Conservation (phyloP, 2,888 invertebrate genomes). For the Steromphala cineraria region DNA sequence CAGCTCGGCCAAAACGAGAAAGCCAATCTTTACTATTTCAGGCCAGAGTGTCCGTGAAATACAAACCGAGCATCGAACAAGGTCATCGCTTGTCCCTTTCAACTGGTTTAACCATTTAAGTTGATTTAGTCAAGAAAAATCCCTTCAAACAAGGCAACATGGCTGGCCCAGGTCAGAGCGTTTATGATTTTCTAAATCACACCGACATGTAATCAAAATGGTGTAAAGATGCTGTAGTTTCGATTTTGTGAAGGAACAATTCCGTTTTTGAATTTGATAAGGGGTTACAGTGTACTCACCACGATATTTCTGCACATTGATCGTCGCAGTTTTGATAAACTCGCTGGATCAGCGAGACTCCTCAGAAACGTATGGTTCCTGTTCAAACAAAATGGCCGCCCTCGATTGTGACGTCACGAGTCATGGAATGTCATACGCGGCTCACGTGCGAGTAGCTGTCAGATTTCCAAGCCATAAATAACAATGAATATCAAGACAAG, state of each 20-base stretch:
- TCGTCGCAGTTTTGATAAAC: constrained; percentile 42
- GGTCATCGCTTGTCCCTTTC: not conserved
- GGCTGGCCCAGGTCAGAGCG: not conserved
- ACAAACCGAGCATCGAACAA: too few relatives aligned
- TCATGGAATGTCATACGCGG: constrained; percentile 29
- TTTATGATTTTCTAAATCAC: not conserved
- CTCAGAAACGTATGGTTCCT: constrained; percentile 29
- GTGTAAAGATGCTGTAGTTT: not conserved
- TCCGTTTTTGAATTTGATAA: too few relatives aligned
- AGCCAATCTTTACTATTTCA: too few relatives aligned
- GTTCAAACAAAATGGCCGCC: constrained; percentile 20
- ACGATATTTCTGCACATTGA: constrained; percentile 66
- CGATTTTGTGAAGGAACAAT: too few relatives aligned
- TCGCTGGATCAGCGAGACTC: constrained; percentile 25
- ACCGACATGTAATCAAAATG: not conserved
- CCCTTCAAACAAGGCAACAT: not conserved
- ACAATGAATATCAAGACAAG: too few relatives aligned
- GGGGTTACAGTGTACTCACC: constrained; percentile 42
- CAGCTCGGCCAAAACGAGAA: too few relatives aligned
- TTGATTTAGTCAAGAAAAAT: not conserved
- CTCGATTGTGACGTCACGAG: constrained; percentile 36
- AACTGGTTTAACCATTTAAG: not conserved
- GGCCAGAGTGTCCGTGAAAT: too few relatives aligned
- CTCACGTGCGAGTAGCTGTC: constrained; percentile 1
- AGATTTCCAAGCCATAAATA: too few relatives aligned